Evolutionary conservation across 2,113 vertebrate genomes (phyloP).

Genomic region (Sterrhoptilus dennistouni): DNA sequence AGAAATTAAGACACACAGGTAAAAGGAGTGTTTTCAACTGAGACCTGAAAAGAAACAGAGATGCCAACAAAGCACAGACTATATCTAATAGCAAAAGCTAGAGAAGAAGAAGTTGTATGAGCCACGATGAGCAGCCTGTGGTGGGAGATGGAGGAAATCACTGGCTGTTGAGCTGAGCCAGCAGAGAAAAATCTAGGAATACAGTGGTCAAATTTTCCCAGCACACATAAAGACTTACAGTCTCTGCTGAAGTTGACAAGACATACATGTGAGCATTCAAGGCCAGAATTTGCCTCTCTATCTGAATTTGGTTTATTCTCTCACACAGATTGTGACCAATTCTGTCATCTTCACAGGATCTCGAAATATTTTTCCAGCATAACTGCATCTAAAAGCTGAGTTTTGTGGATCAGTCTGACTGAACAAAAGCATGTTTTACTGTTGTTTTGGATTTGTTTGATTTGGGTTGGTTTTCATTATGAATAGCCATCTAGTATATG

Average conservation of each 20-base stretch:
- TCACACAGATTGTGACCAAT: not conserved
- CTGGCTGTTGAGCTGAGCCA: not conserved
- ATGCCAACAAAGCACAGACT: not conserved
- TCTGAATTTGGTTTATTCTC: not conserved
- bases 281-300: not conserved
- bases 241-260: not conserved
- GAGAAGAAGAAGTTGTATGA: not conserved
- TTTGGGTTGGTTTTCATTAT: not conserved
- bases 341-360: not conserved
- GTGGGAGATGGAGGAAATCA: not conserved
- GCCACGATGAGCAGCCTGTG: not conserved
- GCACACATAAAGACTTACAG: not conserved
- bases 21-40: conserved; percentile 12
- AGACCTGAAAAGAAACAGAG: conserved; percentile 9
- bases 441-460: not conserved
- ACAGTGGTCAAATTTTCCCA: not conserved
- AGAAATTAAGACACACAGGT: not conserved
- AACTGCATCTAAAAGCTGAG: not conserved
- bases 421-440: not conserved
- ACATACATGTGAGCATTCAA: not conserved
- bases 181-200: not conserved
- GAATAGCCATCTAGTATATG: not conserved
- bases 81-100: not conserved
- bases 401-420: not conserved
- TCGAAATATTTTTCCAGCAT: not conserved